Evolutionary conservation across 2,888 invertebrate genomes (phyloP).

Genomic region (Drosophila gaucha): DNA sequence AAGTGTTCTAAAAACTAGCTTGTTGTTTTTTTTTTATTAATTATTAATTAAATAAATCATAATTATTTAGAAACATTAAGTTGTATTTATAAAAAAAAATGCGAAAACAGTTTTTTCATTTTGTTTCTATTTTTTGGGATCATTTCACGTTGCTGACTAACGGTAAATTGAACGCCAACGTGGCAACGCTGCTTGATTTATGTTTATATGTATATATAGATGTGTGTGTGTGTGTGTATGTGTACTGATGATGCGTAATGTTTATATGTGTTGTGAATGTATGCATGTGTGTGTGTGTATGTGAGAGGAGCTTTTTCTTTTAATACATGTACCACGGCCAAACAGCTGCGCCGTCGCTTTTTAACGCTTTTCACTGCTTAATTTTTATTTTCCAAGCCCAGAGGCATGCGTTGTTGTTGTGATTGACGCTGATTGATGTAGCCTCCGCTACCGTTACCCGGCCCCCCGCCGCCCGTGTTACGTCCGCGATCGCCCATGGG

Average conservation of each 20-base stretch:
- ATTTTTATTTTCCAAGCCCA: conserved; percentile 79
- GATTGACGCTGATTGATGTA: conserved; percentile 79
- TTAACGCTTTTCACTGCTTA: conserved; percentile 42
- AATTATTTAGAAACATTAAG: conserved; percentile 55
- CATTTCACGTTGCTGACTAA: conserved; percentile 51
- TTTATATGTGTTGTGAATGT: conserved; percentile 24
- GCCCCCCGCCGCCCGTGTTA: conserved; percentile 55
- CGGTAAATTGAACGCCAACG: conserved; percentile 61
- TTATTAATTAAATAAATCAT: conserved; percentile 70
- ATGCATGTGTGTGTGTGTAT: conserved; percentile 33
- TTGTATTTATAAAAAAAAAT: conserved; percentile 64
- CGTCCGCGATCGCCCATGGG: conserved; percentile 75
- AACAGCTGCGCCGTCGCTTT: conserved; percentile 42
- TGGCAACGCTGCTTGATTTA: conserved; percentile 40
- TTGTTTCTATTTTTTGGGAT: conserved; percentile 32
- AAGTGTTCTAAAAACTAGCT: conserved; percentile 62
- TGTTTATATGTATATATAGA: conserved; percentile 22
- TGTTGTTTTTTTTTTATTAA: conserved; percentile 59
- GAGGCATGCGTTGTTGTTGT: conserved; percentile 69
- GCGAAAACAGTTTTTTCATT: conserved; percentile 49
- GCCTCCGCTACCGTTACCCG: conserved; percentile 62
- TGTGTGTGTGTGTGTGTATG: conserved; percentile 29
- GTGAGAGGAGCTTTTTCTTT: conserved; percentile 43
- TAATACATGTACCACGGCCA: conserved; percentile 61
- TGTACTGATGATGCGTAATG: conserved; percentile 13